Evolutionary conservation across 2,797 vertebrate genomes (phyloP).

Genomic region (Amblyraja radiata): DNA sequence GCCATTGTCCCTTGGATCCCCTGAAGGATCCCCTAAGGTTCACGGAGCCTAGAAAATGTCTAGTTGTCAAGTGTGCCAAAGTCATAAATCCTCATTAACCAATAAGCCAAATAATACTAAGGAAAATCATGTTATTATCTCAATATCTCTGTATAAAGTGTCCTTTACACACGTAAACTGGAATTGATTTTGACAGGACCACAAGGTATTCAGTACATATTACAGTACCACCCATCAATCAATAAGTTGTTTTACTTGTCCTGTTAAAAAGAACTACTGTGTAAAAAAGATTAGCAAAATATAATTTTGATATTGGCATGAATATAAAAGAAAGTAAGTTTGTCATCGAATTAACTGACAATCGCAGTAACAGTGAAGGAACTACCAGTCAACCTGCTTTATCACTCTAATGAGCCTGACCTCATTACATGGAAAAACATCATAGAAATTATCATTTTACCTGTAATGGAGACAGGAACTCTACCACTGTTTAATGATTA

Average conservation of each 20-base stretch:
- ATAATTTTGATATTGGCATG: background rate
- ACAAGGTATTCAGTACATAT: background rate
- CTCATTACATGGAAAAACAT: slow-evolving; percentile 14
- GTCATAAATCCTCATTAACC: background rate
- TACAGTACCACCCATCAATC: background rate
- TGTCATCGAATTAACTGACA: slow-evolving; percentile 15
- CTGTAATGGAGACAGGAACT: slow-evolving; percentile 29
- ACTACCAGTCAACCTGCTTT: slow-evolving; percentile 30
- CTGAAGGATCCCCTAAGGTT: background rate
- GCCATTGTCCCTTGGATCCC: background rate
- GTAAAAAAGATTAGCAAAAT: background rate
- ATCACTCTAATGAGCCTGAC: slow-evolving; percentile 33
- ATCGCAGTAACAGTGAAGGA: background rate
- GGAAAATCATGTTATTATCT: background rate
- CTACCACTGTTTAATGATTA: slow-evolving; percentile 14
- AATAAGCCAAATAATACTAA: background rate
- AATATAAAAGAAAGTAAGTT: background rate
- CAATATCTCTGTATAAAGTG: background rate
- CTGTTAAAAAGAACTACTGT: background rate
- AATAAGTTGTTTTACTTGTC: background rate
- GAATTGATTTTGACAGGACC: slow-evolving; percentile 16
- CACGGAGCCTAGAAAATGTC: background rate
- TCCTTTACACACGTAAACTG: background rate
- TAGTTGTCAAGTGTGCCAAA: background rate
- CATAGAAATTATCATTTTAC: slow-evolving; percentile 22